Percentiles rank a stretch among this genome's conserved stretches.
These are phyloP conservation scores for Riparia riparia DNA, from an alignment of 2,113 vertebrate species.

Conservation along the genomic window DNA sequence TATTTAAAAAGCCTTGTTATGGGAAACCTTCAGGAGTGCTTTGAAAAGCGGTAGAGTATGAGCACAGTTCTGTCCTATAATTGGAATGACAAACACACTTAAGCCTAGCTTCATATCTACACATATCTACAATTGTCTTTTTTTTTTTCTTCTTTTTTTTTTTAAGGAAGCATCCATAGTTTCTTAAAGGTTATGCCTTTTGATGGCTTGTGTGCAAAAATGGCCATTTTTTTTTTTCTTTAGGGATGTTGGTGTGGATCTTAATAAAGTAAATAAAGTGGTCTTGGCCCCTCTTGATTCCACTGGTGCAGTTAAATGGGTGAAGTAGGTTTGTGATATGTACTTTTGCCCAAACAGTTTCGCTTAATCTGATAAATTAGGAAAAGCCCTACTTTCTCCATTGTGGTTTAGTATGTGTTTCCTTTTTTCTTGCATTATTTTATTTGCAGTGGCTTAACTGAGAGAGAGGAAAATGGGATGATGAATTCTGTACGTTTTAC, in stretches of 20 bases:
- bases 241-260: neutral
- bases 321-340: neutral
- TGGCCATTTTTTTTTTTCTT: neutral
- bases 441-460: neutral
- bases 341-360: neutral
- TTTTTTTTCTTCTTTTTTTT: neutral
- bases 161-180: neutral
- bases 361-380: neutral
- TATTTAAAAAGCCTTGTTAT: conserved; percentile 67
- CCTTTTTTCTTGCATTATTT: neutral
- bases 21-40: conserved; percentile 56
- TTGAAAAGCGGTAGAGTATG: conserved; percentile 29
- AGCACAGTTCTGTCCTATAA: conserved; percentile 56
- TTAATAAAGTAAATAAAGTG: conserved; percentile 66
- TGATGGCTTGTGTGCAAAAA: neutral
- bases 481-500: neutral
- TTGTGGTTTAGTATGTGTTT: neutral
- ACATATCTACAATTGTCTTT: conserved; percentile 14
- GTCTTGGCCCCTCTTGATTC: neutral
- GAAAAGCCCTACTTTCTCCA: neutral
- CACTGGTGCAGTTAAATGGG: neutral
- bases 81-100: conserved; percentile 69
- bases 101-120: neutral
- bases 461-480: neutral
- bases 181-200: conserved; percentile 27